Evolutionary conservation across 2,797 vertebrate species (phyloP).

Genomic region (Halcyon leucocephala): DNA sequence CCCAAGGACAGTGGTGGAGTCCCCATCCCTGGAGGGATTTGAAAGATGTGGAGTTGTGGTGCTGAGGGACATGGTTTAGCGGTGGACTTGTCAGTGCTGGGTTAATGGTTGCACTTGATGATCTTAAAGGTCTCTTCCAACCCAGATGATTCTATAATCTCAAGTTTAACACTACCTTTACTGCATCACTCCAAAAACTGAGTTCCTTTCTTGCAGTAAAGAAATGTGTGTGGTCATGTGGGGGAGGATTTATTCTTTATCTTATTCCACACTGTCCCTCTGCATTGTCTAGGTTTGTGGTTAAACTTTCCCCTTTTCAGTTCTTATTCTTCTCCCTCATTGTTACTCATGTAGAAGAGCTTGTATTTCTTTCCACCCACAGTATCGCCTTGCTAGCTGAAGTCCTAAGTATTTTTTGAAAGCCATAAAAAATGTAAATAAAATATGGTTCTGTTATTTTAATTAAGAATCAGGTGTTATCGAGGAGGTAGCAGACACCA

Average conservation of each 20-base stretch:
- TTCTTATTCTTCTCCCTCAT: not conserved
- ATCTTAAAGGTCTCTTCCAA: not conserved
- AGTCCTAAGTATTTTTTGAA: not conserved
- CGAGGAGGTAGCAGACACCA: not conserved
- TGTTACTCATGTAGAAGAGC: not conserved
- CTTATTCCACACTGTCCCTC: not conserved
- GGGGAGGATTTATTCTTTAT: not conserved
- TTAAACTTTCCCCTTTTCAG: not conserved
- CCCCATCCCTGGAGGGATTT: not conserved
- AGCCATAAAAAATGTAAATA: not conserved
- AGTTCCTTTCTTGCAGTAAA: not conserved
- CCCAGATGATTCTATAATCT: not conserved
- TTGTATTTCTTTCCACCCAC: not conserved
- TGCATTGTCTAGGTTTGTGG: not conserved
- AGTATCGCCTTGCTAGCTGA: not conserved
- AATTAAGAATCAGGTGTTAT: not conserved
- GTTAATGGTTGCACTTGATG: not conserved
- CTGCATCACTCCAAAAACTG: not conserved
- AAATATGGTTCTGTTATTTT: not conserved
- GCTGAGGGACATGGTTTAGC: not conserved
- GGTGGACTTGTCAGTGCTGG: not conserved
- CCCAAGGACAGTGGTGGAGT: not conserved
- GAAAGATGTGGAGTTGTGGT: not conserved
- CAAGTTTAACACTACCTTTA: not conserved
- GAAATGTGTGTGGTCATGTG: not conserved